These are phyloP conservation scores for Oreochromis aureus DNA, from an alignment of 2,113 vertebrate genomes.

Conservation along the genomic window DNA sequence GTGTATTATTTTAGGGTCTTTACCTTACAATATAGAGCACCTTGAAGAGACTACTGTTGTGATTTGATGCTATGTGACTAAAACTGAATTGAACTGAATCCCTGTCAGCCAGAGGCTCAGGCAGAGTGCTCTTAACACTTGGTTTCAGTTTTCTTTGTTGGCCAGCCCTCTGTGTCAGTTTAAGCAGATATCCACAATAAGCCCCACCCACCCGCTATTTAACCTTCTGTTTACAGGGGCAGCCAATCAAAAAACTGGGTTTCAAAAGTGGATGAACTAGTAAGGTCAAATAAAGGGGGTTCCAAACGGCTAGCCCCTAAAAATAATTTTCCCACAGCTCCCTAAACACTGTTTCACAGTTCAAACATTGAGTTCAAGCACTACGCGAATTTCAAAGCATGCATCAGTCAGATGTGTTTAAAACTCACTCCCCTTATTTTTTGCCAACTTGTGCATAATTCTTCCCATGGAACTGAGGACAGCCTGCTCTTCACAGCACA, in stretches of 20 bases:
- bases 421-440: background rate
- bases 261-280: accelerated
- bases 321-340: accelerated
- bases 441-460: background rate
- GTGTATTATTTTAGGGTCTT: background rate
- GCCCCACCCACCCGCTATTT: background rate
- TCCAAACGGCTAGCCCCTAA: background rate
- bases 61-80: background rate
- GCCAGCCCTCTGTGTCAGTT: background rate
- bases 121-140: background rate
- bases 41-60: background rate
- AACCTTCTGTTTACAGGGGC: background rate
- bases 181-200: background rate
- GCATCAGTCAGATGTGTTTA: background rate
- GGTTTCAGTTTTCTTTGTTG: background rate
- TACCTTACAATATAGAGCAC: background rate
- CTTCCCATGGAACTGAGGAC: background rate
- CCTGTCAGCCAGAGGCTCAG: background rate
- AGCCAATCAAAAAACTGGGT: background rate
- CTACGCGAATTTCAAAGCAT: background rate
- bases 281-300: background rate
- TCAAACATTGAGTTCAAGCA: background rate
- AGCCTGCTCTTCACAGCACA: background rate
- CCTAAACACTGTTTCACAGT: background rate
- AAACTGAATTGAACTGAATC: background rate